These are phyloP conservation scores for Podarcis siculus DNA, from an alignment of 2,797 vertebrate species.

Conservation along the genomic window DNA sequence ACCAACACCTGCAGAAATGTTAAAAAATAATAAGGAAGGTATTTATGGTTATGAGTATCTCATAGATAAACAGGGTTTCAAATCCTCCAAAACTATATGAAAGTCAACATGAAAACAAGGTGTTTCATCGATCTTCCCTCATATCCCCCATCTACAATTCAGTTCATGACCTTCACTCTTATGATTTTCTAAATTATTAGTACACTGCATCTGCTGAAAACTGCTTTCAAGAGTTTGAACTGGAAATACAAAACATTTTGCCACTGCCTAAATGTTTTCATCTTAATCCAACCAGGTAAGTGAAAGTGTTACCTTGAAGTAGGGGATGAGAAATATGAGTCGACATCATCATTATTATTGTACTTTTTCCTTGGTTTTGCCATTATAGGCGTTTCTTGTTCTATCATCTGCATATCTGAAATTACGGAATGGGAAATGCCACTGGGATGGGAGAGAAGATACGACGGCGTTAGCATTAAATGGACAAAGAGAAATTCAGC, in stretches of 20 bases:
- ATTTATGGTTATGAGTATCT: neutral
- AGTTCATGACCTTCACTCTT: neutral
- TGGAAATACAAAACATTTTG: neutral
- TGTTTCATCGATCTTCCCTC: neutral
- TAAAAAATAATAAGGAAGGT: no score
- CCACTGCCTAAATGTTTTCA: neutral
- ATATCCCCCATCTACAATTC: no score
- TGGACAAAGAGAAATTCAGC: conserved; percentile 13
- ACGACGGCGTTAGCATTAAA: conserved; percentile 29
- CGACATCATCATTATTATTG: conserved; percentile 74
- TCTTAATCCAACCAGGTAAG: neutral
- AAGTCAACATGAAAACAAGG: neutral
- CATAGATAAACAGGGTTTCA: neutral
- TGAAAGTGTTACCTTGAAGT: conserved; percentile 76
- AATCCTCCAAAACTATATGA: neutral
- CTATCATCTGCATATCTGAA: conserved; percentile 93
- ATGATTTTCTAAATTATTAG: neutral
- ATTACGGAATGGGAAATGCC: conserved; percentile 92
- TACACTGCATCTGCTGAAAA: neutral
- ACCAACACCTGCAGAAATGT: neutral
- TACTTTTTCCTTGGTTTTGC: conserved; percentile 80
- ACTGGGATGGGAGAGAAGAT: conserved; percentile 70
- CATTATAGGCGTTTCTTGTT: conserved; percentile 86
- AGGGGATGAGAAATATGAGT: conserved; percentile 79
- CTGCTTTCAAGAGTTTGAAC: neutral